These are phyloP conservation scores for Rugalucina vietnamica DNA, from an alignment of 2,888 invertebrate species.

Conservation along the genomic window DNA sequence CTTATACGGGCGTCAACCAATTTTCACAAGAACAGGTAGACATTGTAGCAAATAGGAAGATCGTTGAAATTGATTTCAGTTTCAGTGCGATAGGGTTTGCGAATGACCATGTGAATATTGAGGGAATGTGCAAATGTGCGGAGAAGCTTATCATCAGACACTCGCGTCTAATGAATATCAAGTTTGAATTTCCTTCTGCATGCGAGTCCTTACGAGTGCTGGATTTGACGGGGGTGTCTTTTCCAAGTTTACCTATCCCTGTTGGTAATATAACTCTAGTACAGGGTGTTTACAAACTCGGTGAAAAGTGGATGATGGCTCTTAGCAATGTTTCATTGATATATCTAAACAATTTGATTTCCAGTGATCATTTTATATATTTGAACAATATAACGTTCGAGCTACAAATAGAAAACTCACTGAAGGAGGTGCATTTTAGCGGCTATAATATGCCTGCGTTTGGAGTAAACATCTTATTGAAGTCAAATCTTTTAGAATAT, in stretches of 20 bases:
- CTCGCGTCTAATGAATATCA: not conserved
- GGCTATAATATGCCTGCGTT: not conserved
- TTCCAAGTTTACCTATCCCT: not conserved
- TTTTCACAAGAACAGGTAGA: not conserved
- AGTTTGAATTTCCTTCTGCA: not conserved
- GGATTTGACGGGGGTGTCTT: not conserved
- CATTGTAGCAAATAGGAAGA: not conserved
- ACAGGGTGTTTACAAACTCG: not conserved
- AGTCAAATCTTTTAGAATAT: not conserved
- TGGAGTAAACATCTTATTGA: not conserved
- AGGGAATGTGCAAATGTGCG: not conserved
- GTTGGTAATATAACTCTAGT: too few species aligned
- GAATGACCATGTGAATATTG: not conserved
- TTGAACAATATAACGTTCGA: not conserved
- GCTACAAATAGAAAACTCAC: not conserved
- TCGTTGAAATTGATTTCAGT: not conserved
- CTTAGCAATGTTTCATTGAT: not conserved
- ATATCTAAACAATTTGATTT: not conserved
- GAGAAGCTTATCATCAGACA: not conserved
- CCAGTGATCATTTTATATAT: not conserved
- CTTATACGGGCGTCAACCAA: not conserved
- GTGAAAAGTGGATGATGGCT: not conserved
- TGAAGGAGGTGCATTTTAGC: not conserved
- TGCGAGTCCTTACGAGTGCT: not conserved
- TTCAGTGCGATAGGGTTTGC: not conserved